Evolutionary conservation across 2,888 invertebrate species (phyloP), one percentile per base, ranked within the genome.

Genomic region (Cyclophora albipunctata): DNA sequence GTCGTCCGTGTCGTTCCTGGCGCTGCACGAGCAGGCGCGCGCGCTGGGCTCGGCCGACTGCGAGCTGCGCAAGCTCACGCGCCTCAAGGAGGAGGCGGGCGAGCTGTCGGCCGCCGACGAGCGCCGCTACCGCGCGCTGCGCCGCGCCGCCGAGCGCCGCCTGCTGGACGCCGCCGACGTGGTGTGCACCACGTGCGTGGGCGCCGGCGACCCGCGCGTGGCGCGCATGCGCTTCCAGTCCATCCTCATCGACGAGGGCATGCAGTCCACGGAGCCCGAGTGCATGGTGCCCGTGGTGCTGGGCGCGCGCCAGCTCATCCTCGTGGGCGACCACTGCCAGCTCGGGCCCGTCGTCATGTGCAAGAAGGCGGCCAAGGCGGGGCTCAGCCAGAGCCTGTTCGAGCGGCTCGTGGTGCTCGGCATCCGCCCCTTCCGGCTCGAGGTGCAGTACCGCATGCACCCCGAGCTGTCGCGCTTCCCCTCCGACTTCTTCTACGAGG

Each of bases 321-420:
- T 99, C 2, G 99, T 99, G 0, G 99, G 99, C 6, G 99, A 99
- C 83, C 99, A 99, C 77, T 99, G 99, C 74, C 99, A 99, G 83
- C 89, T 99, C 54, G 99, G 99, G 0, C 99, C 99, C 0, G 99
- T 99, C 0, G 99, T 99, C 0, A 98, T 99, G 98, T 99, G 98
- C 88, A 99, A 99, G 82, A 98, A 98, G 77, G 99, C 99, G 0
- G 98, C 98, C 0, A 92, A 96, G 49, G 99, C 99, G 0, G 99
- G 99, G 2, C 91, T 99, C 34, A 97, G 97, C 0, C 99, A 99
- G 80, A 98, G 98, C 48, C 90, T 99, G 54, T 99, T 99, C 80
- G 99, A 99, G 77, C 91, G 99, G 3, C 90, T 99, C 1, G 99
- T 99, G 0, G 98, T 99, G 0, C 91, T 99, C 4, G 99, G 99